Evolutionary conservation across 2,888 invertebrate genomes (phyloP).

Genomic region (Biston betularia): DNA sequence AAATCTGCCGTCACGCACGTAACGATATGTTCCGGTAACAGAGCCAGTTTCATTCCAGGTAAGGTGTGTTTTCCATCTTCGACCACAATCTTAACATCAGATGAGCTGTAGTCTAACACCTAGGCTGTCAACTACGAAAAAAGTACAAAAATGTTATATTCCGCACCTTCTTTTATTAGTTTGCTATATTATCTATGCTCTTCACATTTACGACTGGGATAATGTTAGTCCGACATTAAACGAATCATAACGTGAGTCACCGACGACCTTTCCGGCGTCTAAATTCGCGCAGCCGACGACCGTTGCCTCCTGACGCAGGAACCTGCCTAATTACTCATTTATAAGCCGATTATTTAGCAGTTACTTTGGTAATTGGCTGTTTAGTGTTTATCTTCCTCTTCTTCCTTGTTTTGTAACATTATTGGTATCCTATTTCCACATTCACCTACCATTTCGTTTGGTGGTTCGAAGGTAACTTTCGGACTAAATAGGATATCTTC

Average conservation of each 20-base stretch:
- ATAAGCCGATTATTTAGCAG: constrained; percentile 30
- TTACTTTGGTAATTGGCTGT: constrained; percentile 19
- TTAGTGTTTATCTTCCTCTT: constrained; percentile 9
- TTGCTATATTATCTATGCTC: constrained; percentile 41
- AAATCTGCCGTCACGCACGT: too few species aligned
- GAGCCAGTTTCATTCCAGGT: too few species aligned
- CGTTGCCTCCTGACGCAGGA: constrained; percentile 52
- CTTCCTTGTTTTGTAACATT: constrained; percentile 27
- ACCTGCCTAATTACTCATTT: constrained; percentile 59
- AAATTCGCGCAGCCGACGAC: constrained; percentile 79
- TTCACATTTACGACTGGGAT: constrained; percentile 33
- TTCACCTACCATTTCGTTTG: neutral
- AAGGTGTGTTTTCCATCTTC: too few species aligned
- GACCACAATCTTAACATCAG: too few species aligned
- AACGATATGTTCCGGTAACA: too few species aligned
- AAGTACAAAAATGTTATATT: neutral
- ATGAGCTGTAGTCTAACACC: too few species aligned
- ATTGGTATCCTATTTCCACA: neutral
- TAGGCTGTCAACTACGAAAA: too few species aligned
- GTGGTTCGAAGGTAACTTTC: constrained; percentile 27
- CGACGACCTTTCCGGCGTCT: constrained; percentile 75
- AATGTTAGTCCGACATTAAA: constrained; percentile 39
- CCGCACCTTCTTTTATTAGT: constrained; percentile 31
- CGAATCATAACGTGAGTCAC: constrained; percentile 70
- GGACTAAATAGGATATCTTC: neutral